Evolutionary conservation across 2,797 vertebrate genomes (phyloP).

Genomic region (Dendrocincla fuliginosa): DNA sequence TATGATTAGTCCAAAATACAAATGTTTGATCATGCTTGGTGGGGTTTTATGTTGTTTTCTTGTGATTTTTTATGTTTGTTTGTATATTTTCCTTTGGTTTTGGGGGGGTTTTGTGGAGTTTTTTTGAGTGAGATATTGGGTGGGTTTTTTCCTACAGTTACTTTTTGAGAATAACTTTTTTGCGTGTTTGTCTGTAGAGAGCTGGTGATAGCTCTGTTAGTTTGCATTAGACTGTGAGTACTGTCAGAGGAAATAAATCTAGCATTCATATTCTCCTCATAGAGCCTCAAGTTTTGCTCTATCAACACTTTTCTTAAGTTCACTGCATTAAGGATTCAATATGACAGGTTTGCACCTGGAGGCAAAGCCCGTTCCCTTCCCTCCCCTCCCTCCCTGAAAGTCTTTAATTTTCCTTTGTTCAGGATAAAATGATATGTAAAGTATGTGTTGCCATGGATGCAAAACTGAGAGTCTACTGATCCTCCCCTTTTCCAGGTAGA

Average conservation of each 20-base stretch:
- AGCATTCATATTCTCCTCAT: conserved; percentile 29
- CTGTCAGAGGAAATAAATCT: background rate
- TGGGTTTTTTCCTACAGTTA: background rate
- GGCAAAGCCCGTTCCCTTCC: background rate
- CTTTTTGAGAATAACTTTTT: background rate
- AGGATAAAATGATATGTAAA: conserved; percentile 66
- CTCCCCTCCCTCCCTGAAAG: conserved; percentile 12
- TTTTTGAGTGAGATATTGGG: background rate
- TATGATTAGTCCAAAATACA: background rate
- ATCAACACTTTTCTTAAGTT: conserved; percentile 56
- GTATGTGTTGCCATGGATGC: conserved; percentile 69
- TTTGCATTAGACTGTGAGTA: background rate
- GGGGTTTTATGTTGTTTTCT: background rate
- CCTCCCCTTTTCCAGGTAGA: background rate
- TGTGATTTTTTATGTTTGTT: background rate
- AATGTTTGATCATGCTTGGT: background rate
- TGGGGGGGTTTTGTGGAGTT: fast-evolving
- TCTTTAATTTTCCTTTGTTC: conserved; percentile 74
- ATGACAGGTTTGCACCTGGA: conserved; percentile 60
- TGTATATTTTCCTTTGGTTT: no score
- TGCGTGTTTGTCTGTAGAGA: background rate
- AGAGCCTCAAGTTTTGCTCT: conserved; percentile 53
- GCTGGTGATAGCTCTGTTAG: background rate
- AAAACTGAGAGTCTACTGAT: background rate
- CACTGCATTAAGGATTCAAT: conserved; percentile 39